A percentile compares a stretch with the other conserved stretches of the same genome.
These are phyloP conservation scores for Lasiurus cinereus DNA, from an alignment of 2,113 vertebrate genomes.

Conservation along the genomic window DNA sequence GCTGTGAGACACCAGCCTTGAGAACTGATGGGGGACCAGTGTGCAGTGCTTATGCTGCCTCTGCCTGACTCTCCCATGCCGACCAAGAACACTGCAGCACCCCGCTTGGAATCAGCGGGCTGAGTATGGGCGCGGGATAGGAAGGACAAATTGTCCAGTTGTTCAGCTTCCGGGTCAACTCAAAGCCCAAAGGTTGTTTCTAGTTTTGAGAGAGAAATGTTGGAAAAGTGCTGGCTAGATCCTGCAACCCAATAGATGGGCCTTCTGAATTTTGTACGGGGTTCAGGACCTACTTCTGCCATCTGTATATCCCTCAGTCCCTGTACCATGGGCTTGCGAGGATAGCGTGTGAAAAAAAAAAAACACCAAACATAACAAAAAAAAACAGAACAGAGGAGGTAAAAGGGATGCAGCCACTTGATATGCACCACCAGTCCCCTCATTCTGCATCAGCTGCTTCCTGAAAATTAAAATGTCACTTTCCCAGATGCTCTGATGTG, in stretches of 20 bases:
- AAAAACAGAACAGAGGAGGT: neutral
- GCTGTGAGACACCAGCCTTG: neutral
- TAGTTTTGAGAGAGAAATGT: neutral
- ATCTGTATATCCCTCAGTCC: neutral
- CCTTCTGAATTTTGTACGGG: neutral
- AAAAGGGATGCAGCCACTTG: neutral
- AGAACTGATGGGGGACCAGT: neutral
- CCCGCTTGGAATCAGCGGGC: neutral
- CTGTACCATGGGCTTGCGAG: neutral
- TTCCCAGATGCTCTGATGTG: neutral
- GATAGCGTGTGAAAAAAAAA: no score
- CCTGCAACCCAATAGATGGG: neutral
- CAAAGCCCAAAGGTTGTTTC: neutral
- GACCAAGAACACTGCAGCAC: neutral
- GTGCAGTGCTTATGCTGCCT: fast-evolving
- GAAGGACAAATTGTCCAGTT: neutral
- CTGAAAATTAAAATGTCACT: neutral
- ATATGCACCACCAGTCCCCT: neutral
- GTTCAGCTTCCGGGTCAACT: neutral
- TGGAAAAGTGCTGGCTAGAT: neutral
- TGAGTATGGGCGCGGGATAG: fast-evolving
- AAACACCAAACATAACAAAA: no score
- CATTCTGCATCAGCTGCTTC: neutral
- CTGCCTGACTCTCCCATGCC: neutral
- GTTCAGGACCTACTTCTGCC: neutral